phyloP scores from a whole-genome alignment of 2,113 vertebrate genomes.

The Chitala chitala region DNA sequence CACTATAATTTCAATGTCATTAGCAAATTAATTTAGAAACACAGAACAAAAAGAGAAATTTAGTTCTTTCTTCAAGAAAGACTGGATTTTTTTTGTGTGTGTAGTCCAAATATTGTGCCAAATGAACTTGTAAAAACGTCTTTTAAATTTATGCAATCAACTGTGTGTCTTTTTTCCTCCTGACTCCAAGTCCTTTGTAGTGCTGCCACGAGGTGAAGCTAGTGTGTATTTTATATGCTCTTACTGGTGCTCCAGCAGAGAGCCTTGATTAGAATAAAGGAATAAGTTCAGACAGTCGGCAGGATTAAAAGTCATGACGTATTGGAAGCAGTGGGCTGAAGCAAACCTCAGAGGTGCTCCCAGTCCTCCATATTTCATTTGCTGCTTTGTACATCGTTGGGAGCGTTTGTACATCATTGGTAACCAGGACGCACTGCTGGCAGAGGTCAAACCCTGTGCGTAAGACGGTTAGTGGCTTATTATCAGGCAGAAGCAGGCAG shows the following conservation, averaged over 20 bases:
- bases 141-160: conserved; percentile 27
- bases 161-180: not conserved
- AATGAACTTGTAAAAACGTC: conserved; percentile 25
- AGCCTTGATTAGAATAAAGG: not conserved
- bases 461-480: conserved; percentile 35
- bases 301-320: not conserved
- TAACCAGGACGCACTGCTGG: conserved; percentile 23
- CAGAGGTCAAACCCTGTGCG: conserved; percentile 36
- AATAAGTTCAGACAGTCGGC: not conserved
- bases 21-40: not conserved
- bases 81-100: not conserved
- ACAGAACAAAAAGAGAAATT: not conserved
- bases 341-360: not conserved
- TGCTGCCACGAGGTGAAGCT: not conserved
- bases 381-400: not conserved
- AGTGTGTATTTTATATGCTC: not conserved
- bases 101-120: not conserved
- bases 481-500: conserved; percentile 37
- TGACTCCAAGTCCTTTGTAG: not conserved
- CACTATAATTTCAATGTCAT: no score
- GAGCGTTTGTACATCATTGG: conserved; percentile 24
- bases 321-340: not conserved
- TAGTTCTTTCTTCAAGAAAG: not conserved
- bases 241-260: not conserved
- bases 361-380: not conserved